Percentiles rank a stretch among this genome's conserved stretches.
Evolutionary conservation across 2,113 vertebrate species (phyloP).

Genomic region (Apodemus sylvaticus): DNA sequence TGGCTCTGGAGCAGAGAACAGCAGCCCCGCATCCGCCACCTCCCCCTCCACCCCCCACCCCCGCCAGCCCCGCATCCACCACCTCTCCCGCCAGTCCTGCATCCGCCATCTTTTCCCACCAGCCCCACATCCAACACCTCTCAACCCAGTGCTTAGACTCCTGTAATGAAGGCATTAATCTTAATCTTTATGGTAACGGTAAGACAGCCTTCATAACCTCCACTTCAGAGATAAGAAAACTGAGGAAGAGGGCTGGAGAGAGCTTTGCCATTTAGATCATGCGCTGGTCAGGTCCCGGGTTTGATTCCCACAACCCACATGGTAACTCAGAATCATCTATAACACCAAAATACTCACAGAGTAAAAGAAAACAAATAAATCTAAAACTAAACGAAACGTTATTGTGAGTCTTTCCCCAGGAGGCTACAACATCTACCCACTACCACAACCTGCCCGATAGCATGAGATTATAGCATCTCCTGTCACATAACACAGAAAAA

Average conservation of each 20-base stretch:
- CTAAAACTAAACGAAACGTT: background rate
- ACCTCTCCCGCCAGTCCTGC: background rate
- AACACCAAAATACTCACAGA: background rate
- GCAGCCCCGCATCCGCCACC: background rate
- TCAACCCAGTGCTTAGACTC: accelerated
- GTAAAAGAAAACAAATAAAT: background rate
- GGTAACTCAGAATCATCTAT: background rate
- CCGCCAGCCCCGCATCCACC: too few species aligned
- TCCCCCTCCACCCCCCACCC: too few species aligned
- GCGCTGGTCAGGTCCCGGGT: background rate
- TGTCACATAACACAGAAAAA: background rate
- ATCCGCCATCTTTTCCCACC: background rate
- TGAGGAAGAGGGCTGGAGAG: background rate
- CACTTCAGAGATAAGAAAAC: background rate
- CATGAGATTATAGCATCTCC: background rate
- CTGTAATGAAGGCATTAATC: background rate
- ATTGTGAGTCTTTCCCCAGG: background rate
- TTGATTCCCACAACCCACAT: background rate
- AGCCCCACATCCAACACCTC: background rate
- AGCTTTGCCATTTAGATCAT: background rate
- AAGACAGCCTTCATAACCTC: background rate
- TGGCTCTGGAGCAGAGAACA: background rate
- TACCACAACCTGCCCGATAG: background rate
- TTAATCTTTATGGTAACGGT: background rate
- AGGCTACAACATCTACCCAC: background rate